These are phyloP conservation scores for Desmodus rotundus DNA, from an alignment of 2,113 vertebrate species.

Conservation along the genomic window DNA sequence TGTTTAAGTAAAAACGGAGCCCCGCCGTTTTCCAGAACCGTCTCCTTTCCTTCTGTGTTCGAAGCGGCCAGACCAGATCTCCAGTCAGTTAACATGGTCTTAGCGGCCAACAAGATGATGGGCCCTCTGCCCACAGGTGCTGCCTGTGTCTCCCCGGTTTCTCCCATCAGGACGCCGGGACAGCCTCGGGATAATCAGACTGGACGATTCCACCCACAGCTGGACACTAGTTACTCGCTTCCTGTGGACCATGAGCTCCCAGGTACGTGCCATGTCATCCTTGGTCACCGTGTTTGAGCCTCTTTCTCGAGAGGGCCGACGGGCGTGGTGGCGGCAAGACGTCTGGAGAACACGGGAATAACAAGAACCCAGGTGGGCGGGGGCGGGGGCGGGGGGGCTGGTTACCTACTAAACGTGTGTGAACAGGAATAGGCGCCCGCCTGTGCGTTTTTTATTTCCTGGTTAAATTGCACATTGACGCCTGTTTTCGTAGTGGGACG, in stretches of 20 bases:
- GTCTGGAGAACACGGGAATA: constrained; percentile 35
- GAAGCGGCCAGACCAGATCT: background rate
- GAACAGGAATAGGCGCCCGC: background rate
- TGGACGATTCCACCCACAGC: constrained; percentile 29
- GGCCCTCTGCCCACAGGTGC: background rate
- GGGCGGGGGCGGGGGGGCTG: background rate
- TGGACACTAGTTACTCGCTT: background rate
- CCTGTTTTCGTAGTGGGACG: background rate
- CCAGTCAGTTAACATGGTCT: background rate
- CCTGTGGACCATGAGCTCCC: constrained; percentile 37
- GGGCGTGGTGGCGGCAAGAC: constrained; percentile 25
- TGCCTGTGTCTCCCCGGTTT: too few relatives aligned
- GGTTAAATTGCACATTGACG: background rate
- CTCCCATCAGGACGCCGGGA: too few relatives aligned
- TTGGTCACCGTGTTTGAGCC: background rate
- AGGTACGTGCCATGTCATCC: background rate
- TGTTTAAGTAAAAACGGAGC: accelerated
- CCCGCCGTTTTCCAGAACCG: accelerated
- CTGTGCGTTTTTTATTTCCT: background rate
- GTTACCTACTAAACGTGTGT: background rate
- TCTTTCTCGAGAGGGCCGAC: constrained; percentile 36
- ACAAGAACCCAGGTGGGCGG: too few relatives aligned
- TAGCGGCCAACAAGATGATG: background rate
- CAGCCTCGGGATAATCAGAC: background rate
- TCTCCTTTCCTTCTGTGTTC: background rate